phyloP scores from a whole-genome alignment of 2,888 invertebrate genomes.

The Beris morrisii region DNA sequence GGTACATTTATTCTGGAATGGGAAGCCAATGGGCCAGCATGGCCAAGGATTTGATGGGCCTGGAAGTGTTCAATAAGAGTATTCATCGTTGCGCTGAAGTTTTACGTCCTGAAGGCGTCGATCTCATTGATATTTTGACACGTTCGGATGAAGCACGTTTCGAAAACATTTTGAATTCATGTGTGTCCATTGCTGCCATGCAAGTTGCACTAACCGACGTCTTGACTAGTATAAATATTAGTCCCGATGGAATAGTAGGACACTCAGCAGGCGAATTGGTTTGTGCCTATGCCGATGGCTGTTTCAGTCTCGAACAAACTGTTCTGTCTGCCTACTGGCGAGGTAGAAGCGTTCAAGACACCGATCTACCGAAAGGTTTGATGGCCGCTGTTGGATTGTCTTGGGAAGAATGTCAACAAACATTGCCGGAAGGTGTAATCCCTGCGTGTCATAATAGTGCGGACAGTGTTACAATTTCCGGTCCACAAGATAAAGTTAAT shows the following conservation, averaged over 20 bases:
- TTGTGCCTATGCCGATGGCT: constrained; percentile 96
- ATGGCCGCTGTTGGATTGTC: constrained; percentile 93
- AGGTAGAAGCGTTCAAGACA: constrained; percentile 80
- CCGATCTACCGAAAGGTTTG: constrained; percentile 70
- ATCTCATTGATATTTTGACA: constrained; percentile 77
- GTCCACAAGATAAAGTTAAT: constrained; percentile 71
- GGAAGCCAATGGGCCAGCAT: constrained; percentile 97
- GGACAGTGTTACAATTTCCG: constrained; percentile 94
- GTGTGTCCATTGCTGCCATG: constrained; percentile 92
- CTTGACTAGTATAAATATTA: constrained; percentile 71
- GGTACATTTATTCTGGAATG: constrained; percentile 98
- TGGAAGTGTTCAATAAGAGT: constrained; percentile 80
- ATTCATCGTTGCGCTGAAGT: constrained; percentile 75
- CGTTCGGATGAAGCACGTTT: constrained; percentile 76
- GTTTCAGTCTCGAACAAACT: constrained; percentile 91
- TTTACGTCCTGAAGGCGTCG: constrained; percentile 76
- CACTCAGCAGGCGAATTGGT: constrained; percentile 76
- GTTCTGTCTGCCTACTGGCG: constrained; percentile 93
- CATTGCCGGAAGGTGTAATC: constrained; percentile 76
- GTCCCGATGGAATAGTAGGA: constrained; percentile 93
- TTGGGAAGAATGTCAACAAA: constrained; percentile 77
- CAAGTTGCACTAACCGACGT: constrained; percentile 96
- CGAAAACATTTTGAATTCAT: constrained; percentile 85
- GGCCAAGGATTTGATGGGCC: constrained; percentile 81
- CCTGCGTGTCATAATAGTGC: constrained; percentile 94